These are phyloP conservation scores for Enteromius paludinosus DNA, from an alignment of 2,797 vertebrate species.

Conservation along the genomic window DNA sequence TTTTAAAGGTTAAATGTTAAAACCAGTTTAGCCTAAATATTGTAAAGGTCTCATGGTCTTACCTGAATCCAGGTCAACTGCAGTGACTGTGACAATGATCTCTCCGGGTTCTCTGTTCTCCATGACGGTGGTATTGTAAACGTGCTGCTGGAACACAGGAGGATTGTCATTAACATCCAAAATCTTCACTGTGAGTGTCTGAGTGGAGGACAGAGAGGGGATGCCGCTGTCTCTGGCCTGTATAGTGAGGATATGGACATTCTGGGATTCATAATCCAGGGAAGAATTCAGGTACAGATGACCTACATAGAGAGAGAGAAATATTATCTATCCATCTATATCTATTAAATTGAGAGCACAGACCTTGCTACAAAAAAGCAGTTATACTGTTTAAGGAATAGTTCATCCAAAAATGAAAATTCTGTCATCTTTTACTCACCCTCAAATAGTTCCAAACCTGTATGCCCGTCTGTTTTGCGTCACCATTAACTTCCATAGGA, in stretches of 20 bases:
- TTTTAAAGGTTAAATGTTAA: not conserved
- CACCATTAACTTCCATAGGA: too few species aligned
- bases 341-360: too few species aligned
- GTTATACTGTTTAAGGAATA: too few species aligned
- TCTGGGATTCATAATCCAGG: constrained; percentile 84
- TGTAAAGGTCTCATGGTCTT: constrained; percentile 30
- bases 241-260: constrained; percentile 78
- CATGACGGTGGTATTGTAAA: constrained; percentile 79
- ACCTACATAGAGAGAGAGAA: constrained; percentile 70
- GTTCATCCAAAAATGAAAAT: too few species aligned
- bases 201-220: constrained; percentile 83
- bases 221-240: constrained; percentile 80
- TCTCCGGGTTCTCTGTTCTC: constrained; percentile 86
- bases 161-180: constrained; percentile 87
- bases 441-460: too few species aligned
- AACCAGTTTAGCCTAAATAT: not conserved
- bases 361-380: too few species aligned
- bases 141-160: constrained; percentile 78
- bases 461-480: too few species aligned
- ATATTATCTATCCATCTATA: not conserved
- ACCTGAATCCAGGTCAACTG: constrained; percentile 89
- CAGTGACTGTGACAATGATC: constrained; percentile 81
- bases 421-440: too few species aligned
- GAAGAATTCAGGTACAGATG: constrained; percentile 78
- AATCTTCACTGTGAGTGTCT: constrained; percentile 84